Conservation (phyloP, 2,797 vertebrate species). For the Taenioides sp. region DNA sequence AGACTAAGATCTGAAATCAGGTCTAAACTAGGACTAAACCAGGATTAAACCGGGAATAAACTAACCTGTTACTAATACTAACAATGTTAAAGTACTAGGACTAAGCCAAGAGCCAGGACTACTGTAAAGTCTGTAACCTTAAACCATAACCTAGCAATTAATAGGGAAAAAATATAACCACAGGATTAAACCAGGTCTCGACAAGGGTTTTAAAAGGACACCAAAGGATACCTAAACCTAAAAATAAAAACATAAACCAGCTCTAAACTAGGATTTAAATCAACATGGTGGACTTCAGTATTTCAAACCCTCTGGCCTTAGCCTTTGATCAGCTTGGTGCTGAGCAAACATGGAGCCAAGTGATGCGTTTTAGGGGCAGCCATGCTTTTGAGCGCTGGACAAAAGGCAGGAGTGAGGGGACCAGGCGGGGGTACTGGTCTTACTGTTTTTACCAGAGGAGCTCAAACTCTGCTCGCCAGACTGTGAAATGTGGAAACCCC, state of each 20-base stretch:
- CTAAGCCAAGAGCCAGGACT: too few relatives aligned
- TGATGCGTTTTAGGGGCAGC: conserved; percentile 73
- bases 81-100: too few relatives aligned
- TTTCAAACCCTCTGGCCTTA: conserved; percentile 16
- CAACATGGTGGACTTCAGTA: background rate
- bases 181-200: background rate
- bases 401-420: conserved; percentile 72
- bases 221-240: background rate
- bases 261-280: background rate
- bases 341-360: conserved; percentile 77
- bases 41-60: background rate
- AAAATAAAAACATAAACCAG: background rate
- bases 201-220: too few relatives aligned
- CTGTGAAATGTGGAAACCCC: conserved; percentile 78
- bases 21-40: too few relatives aligned
- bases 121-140: too few relatives aligned
- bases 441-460: conserved; percentile 52
- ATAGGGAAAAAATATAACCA: too few relatives aligned
- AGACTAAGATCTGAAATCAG: too few relatives aligned
- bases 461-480: conserved; percentile 79
- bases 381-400: conserved; percentile 76
- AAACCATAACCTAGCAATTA: too few relatives aligned
- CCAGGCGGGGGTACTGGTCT: conserved; percentile 61
- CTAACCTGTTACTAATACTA: too few relatives aligned
- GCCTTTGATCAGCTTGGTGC: conserved; percentile 78